Conservation (phyloP, 2,797 vertebrate species). For the Tapera naevia region DNA sequence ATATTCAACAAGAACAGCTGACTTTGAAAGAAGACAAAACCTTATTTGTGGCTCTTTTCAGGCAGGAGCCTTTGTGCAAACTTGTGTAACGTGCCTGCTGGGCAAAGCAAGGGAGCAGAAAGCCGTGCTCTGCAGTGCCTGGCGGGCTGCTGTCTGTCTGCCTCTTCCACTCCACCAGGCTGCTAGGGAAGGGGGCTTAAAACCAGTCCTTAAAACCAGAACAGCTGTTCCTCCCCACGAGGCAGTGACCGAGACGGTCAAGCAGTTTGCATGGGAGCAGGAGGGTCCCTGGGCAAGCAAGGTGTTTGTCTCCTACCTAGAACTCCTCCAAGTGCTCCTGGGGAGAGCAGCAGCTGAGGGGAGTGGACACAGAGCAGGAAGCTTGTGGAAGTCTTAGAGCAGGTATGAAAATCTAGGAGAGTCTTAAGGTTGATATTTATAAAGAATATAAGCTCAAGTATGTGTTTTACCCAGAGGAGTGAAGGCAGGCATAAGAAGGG, state of each 20-base stretch:
- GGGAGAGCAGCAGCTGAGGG: not conserved
- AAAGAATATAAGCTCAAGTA: not conserved
- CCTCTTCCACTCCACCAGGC: not conserved
- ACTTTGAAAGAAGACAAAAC: not conserved
- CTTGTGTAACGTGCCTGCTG: not conserved
- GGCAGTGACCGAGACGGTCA: not conserved
- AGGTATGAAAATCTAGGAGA: not conserved
- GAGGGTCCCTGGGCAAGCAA: not conserved
- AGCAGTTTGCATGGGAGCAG: not conserved
- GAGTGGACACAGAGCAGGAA: not conserved
- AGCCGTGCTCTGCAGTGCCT: not conserved
- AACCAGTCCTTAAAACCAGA: not conserved
- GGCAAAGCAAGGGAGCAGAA: not conserved
- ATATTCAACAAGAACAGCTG: not conserved
- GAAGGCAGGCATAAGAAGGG: not conserved
- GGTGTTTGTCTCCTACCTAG: not conserved
- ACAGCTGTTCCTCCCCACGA: not conserved
- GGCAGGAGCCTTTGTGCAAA: not conserved
- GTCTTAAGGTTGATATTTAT: not conserved
- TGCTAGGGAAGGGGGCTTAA: not conserved
- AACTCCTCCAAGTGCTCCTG: rapidly evolving
- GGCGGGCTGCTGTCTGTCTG: not conserved
- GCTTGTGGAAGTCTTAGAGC: not conserved
- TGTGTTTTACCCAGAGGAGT: not conserved
- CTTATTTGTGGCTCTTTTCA: not conserved